Conservation (phyloP, 2,888 invertebrate genomes). For the Nomada fucata region DNA sequence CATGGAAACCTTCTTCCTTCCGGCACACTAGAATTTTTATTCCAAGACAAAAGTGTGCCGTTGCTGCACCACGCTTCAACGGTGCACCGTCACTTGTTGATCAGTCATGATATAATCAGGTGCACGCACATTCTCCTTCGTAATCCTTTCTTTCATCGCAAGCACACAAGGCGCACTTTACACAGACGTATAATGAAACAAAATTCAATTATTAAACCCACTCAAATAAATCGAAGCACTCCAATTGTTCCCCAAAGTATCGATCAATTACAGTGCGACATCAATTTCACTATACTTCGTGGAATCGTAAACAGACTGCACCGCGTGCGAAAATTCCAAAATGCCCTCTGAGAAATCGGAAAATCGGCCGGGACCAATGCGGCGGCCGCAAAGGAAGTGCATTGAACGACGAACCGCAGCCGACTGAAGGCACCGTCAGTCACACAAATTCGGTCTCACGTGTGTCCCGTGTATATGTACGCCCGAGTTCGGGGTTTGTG, state of each 20-base stretch:
- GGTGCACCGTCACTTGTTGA: conserved; percentile 42
- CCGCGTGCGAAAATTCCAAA: conserved; percentile 4
- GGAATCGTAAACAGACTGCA: background rate
- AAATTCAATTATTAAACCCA: background rate
- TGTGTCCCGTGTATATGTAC: conserved; percentile 23
- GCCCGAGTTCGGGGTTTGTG: conserved; percentile 39
- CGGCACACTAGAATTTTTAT: conserved; percentile 21
- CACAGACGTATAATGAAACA: no score
- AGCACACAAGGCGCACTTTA: background rate
- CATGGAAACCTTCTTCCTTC: conserved; percentile 35
- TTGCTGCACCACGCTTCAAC: background rate
- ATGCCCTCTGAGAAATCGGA: conserved; percentile 21
- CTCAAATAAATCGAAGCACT: background rate
- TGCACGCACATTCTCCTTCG: conserved; percentile 1
- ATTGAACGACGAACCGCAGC: conserved; percentile 70
- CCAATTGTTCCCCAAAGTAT: background rate
- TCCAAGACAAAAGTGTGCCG: conserved; percentile 20
- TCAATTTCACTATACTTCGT: background rate
- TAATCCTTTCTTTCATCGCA: background rate
- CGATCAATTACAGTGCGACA: background rate
- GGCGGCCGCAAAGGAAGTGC: conserved; percentile 62
- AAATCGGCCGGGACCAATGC: conserved; percentile 36
- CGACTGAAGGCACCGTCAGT: conserved; percentile 72
- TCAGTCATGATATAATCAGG: conserved; percentile 12
- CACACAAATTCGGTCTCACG: conserved; percentile 47